Evolutionary conservation across 2,888 invertebrate genomes (phyloP).

Genomic region (Scelioninae gen. 2): DNA sequence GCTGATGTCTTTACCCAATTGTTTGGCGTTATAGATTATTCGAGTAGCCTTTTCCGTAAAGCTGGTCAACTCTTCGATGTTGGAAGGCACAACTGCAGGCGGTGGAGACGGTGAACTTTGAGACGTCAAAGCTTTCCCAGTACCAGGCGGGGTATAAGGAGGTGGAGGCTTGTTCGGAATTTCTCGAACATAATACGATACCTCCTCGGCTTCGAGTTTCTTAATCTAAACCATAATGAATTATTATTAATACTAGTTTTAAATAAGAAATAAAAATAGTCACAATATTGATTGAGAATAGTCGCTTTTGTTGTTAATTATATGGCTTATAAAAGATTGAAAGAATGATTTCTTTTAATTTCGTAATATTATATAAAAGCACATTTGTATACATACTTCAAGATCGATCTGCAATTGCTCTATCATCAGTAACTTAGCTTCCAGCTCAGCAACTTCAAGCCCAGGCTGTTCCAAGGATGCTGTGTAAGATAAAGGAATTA

Average conservation of each 20-base stretch:
- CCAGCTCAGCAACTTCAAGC: slow-evolving; percentile 72
- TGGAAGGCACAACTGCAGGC: slow-evolving; percentile 74
- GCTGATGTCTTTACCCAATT: slow-evolving; percentile 68
- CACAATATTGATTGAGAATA: too few species aligned
- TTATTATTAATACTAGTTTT: neutral
- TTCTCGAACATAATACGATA: slow-evolving; percentile 79
- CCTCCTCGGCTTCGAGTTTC: slow-evolving; percentile 78
- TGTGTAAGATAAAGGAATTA: slow-evolving; percentile 59
- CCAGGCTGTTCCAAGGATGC: slow-evolving; percentile 73
- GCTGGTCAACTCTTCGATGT: slow-evolving; percentile 75
- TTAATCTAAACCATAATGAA: slow-evolving; percentile 77
- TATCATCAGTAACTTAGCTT: slow-evolving; percentile 80
- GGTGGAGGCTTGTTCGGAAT: slow-evolving; percentile 87
- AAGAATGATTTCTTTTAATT: too few species aligned
- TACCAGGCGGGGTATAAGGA: slow-evolving; percentile 82
- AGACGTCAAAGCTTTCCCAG: slow-evolving; percentile 66
- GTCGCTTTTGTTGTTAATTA: too few species aligned
- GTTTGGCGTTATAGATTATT: slow-evolving; percentile 75
- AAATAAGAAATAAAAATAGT: too few species aligned
- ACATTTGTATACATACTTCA: slow-evolving; percentile 77
- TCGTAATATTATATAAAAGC: too few species aligned
- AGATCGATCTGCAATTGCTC: slow-evolving; percentile 81
- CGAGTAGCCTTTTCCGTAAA: slow-evolving; percentile 76
- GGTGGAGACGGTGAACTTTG: slow-evolving; percentile 70
- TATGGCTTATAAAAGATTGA: too few species aligned